phyloP scores from a whole-genome alignment of 2,113 vertebrate species.

The Archocentrus centrarchus region DNA sequence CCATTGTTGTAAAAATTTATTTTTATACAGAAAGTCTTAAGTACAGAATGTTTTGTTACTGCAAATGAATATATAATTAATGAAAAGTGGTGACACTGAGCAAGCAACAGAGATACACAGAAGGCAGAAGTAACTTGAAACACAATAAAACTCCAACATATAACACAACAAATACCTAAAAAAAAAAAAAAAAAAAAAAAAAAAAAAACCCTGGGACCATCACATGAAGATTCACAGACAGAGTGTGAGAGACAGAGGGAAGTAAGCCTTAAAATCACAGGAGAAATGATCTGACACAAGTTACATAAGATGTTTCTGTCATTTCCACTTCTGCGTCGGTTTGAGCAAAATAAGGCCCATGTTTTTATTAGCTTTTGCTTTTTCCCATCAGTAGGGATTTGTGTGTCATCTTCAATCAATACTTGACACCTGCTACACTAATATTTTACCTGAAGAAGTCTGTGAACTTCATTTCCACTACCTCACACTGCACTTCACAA shows the following conservation, averaged over 20 bases:
- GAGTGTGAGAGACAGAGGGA: accelerated
- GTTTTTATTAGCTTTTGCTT: not conserved
- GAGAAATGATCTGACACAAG: accelerated
- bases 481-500: not conserved
- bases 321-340: not conserved
- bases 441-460: not conserved
- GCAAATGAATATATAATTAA: too few species aligned
- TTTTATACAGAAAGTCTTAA: too few species aligned
- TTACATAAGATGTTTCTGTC: accelerated
- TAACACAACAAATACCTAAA: not conserved
- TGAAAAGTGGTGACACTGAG: not conserved
- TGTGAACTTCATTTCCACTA: not conserved
- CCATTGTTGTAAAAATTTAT: too few species aligned
- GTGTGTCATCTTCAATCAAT: not conserved
- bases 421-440: not conserved
- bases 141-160: accelerated
- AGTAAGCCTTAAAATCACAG: accelerated
- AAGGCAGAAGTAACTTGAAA: not conserved
- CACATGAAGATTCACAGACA: not conserved
- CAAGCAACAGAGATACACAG: not conserved
- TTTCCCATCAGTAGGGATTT: not conserved
- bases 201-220: not conserved
- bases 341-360: not conserved
- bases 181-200: not conserved
- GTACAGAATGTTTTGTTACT: too few species aligned